A percentile compares a stretch with the other conserved stretches of the same genome.
These are phyloP conservation scores for Tetramorium bicarinatum DNA, from an alignment of 2,888 invertebrate genomes.

Conservation along the genomic window DNA sequence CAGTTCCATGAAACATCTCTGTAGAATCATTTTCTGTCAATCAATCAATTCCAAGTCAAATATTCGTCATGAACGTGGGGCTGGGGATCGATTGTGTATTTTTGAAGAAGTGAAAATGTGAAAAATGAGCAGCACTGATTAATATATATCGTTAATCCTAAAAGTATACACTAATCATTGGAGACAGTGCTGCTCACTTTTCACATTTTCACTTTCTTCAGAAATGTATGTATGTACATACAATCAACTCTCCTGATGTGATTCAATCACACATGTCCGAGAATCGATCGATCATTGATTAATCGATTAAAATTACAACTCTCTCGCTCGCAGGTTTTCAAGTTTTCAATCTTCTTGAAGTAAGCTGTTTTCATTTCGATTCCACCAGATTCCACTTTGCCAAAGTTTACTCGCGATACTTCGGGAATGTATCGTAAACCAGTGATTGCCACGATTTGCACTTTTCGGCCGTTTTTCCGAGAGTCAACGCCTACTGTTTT, in stretches of 20 bases:
- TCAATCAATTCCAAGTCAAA: neutral
- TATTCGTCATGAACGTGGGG: neutral
- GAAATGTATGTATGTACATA: too few relatives aligned
- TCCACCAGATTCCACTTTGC: neutral
- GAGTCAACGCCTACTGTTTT: too few relatives aligned
- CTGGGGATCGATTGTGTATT: too few relatives aligned
- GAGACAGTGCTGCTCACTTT: too few relatives aligned
- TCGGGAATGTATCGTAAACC: neutral
- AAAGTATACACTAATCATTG: too few relatives aligned
- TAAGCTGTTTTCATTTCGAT: neutral
- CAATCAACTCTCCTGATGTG: too few relatives aligned
- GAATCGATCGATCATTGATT: neutral
- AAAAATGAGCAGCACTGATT: too few relatives aligned
- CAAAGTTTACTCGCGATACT: neutral
- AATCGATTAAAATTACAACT: slow-evolving; percentile 1
- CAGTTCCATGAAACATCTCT: neutral
- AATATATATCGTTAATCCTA: too few relatives aligned
- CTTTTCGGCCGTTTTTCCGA: too few relatives aligned
- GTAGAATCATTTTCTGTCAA: neutral
- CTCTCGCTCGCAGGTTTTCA: neutral
- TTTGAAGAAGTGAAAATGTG: too few relatives aligned
- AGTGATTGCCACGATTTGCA: too few relatives aligned
- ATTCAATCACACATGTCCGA: neutral
- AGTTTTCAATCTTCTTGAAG: neutral
- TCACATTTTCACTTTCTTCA: too few relatives aligned